Evolutionary conservation across 2,113 vertebrate species (phyloP).

Genomic region (Python bivittatus): DNA sequence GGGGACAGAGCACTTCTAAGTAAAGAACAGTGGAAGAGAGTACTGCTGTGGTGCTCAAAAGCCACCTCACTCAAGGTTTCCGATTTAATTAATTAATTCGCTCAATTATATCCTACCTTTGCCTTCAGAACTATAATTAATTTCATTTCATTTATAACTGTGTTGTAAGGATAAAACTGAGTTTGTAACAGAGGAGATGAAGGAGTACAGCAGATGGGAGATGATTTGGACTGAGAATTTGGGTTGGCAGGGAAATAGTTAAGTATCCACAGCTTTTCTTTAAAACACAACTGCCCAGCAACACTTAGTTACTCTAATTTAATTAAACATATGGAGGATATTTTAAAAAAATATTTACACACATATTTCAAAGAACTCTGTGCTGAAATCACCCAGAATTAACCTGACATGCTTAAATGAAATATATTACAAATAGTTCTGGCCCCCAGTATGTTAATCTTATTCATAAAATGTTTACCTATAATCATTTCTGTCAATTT

Average conservation of each 20-base stretch:
- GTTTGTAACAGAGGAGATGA: background rate
- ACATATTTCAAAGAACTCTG: background rate
- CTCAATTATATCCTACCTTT: background rate
- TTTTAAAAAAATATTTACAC: background rate
- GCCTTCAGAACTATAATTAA: background rate
- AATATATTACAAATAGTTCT: conserved; percentile 6
- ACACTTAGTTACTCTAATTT: background rate
- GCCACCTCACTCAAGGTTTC: background rate
- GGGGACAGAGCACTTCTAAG: no score
- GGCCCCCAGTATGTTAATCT: conserved; percentile 15
- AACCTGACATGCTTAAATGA: background rate
- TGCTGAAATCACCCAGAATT: conserved; percentile 6
- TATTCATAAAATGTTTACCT: conserved; percentile 20
- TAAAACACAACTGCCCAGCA: background rate
- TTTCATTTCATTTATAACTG: background rate
- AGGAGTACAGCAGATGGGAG: background rate
- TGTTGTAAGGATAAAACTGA: background rate
- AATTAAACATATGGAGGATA: background rate
- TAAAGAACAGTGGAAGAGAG: no score
- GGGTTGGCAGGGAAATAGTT: background rate
- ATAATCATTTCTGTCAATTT: conserved; percentile 8
- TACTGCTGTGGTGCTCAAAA: background rate
- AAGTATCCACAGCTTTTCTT: background rate
- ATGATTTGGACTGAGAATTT: background rate
- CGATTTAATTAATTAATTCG: background rate